These are phyloP conservation scores for Keiferia lycopersicella DNA, from an alignment of 2,888 invertebrate species.

Conservation along the genomic window DNA sequence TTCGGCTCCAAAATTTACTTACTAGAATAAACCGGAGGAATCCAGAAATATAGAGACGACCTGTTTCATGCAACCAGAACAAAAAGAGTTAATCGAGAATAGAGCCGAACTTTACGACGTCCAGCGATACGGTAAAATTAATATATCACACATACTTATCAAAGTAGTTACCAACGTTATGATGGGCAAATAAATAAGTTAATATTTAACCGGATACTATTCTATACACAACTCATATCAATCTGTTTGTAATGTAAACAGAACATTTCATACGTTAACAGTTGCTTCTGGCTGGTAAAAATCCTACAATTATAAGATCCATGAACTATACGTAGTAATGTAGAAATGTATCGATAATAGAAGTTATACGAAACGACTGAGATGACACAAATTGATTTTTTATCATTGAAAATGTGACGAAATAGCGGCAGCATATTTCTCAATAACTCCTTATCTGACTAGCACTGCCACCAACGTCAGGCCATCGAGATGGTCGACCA, in stretches of 20 bases:
- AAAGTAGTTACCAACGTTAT: neutral
- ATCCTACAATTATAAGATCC: constrained; percentile 2
- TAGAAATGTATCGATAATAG: constrained; percentile 29
- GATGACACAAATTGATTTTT: constrained; percentile 77
- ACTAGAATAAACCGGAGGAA: neutral
- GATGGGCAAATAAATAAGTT: neutral
- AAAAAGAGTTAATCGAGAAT: no score
- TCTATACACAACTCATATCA: constrained; percentile 13
- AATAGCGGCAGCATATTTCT: constrained; percentile 59
- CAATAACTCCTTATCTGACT: constrained; percentile 60
- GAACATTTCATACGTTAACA: neutral
- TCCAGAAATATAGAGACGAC: neutral
- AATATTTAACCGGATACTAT: constrained; percentile 21
- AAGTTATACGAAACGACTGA: constrained; percentile 54
- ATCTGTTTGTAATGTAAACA: constrained; percentile 19
- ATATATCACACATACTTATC: neutral
- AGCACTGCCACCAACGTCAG: constrained; percentile 55
- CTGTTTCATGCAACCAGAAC: no score
- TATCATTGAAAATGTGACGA: constrained; percentile 65
- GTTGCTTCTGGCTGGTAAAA: neutral
- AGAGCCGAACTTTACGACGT: neutral
- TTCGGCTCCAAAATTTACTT: neutral
- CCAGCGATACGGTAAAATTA: neutral
- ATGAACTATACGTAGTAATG: constrained; percentile 5
- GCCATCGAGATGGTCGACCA: constrained; percentile 44